Evolutionary conservation across 2,888 invertebrate genomes (phyloP).

Genomic region (Tupiocoris notatus): DNA sequence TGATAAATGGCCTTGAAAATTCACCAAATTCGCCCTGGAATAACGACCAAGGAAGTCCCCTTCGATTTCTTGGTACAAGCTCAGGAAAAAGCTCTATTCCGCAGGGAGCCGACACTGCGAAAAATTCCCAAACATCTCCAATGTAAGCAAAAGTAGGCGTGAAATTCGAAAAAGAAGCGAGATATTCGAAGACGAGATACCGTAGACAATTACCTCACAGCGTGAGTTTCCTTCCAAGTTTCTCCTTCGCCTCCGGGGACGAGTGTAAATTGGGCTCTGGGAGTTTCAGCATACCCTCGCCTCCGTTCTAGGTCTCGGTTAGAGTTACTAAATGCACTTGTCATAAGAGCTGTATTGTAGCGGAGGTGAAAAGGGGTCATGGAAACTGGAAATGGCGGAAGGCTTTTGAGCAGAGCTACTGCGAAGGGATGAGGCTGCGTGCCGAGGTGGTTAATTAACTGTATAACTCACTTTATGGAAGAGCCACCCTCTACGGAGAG

Average conservation of each 20-base stretch:
- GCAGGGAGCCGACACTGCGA: too few relatives aligned
- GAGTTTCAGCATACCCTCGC: slow-evolving; percentile 31
- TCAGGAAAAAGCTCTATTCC: too few relatives aligned
- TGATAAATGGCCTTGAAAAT: too few relatives aligned
- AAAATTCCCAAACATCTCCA: too few relatives aligned
- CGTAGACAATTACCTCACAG: slow-evolving; percentile 36
- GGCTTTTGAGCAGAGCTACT: neutral
- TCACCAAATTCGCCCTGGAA: too few relatives aligned
- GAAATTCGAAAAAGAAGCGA: too few relatives aligned
- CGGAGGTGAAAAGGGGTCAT: slow-evolving; percentile 16
- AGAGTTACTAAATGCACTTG: slow-evolving; percentile 45
- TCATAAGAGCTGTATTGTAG: slow-evolving; percentile 45
- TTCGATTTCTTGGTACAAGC: too few relatives aligned
- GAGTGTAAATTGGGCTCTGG: slow-evolving; percentile 39
- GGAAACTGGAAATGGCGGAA: neutral
- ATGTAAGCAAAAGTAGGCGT: too few relatives aligned
- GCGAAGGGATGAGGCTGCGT: slow-evolving; percentile 9
- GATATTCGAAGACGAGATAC: too few relatives aligned
- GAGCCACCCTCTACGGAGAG: neutral
- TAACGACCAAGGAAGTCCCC: too few relatives aligned
- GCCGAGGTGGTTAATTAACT: slow-evolving; percentile 46
- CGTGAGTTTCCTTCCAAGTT: slow-evolving; percentile 39
- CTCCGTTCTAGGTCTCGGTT: neutral
- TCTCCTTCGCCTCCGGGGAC: slow-evolving; percentile 1
- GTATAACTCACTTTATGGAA: slow-evolving; percentile 46